A percentile compares a stretch with the other conserved stretches of the same genome.
phyloP scores from a whole-genome alignment of 2,113 vertebrate genomes.

The Mormoops blainvillei region DNA sequence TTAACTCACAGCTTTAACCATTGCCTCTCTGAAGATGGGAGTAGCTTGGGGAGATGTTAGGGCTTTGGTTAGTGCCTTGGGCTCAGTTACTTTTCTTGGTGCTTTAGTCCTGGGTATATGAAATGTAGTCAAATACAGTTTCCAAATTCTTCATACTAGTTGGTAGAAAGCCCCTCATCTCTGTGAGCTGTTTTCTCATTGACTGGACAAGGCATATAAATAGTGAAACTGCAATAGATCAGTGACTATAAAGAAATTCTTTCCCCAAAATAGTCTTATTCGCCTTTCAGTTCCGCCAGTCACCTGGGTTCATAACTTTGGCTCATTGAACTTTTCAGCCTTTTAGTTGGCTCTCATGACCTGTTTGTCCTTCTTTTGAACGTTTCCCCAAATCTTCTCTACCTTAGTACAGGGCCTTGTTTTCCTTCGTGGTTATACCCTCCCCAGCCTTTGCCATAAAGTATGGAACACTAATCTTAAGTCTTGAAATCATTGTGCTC shows the following conservation, averaged over 20 bases:
- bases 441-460: not conserved
- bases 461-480: not conserved
- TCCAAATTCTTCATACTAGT: not conserved
- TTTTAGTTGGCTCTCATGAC: not conserved
- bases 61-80: not conserved
- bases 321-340: not conserved
- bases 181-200: constrained; percentile 5
- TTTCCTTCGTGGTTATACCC: not conserved
- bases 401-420: not conserved
- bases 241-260: not conserved
- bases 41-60: not conserved
- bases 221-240: not conserved
- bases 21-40: not conserved
- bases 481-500: not conserved
- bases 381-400: not conserved
- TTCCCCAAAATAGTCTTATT: not conserved
- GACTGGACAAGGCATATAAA: not conserved
- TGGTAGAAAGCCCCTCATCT: not conserved
- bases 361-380: not conserved
- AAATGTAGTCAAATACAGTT: not conserved
- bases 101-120: not conserved
- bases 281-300: not conserved
- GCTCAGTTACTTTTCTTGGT: not conserved
- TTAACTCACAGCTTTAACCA: not conserved
- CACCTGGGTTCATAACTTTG: constrained; percentile 11